Evolutionary conservation across 2,113 vertebrate genomes (phyloP).

Genomic region (Donacobius atricapilla): DNA sequence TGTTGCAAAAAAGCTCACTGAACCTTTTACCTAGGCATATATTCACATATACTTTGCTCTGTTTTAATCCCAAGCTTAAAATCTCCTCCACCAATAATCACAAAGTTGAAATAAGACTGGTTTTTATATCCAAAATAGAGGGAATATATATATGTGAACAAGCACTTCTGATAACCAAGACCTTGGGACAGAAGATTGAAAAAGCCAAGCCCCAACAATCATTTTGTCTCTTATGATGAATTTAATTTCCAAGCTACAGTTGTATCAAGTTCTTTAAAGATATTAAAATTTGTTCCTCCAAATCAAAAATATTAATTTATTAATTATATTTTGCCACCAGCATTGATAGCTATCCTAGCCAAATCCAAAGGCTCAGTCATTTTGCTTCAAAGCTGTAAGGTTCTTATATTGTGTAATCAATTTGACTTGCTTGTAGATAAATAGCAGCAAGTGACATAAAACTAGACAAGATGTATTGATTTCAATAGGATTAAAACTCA

Average conservation of each 20-base stretch:
- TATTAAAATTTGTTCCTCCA: neutral
- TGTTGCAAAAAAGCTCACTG: neutral
- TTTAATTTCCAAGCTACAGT: neutral
- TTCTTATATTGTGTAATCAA: constrained; percentile 24
- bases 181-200: neutral
- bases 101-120: neutral
- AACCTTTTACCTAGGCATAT: neutral
- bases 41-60: neutral
- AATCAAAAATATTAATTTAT: neutral
- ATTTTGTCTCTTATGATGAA: neutral
- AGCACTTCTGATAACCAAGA: neutral
- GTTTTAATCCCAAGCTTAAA: neutral
- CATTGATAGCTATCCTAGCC: constrained; percentile 4
- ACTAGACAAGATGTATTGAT: neutral
- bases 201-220: neutral
- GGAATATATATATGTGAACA: neutral
- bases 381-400: constrained; percentile 28
- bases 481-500: constrained; percentile 1
- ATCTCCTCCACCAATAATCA: neutral
- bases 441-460: neutral
- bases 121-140: neutral
- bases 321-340: constrained; percentile 40
- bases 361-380: neutral
- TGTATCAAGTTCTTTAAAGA: neutral
- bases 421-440: constrained; percentile 39